These are phyloP conservation scores for Axea sp. DNA, from an alignment of 2,888 invertebrate genomes.

Conservation along the genomic window DNA sequence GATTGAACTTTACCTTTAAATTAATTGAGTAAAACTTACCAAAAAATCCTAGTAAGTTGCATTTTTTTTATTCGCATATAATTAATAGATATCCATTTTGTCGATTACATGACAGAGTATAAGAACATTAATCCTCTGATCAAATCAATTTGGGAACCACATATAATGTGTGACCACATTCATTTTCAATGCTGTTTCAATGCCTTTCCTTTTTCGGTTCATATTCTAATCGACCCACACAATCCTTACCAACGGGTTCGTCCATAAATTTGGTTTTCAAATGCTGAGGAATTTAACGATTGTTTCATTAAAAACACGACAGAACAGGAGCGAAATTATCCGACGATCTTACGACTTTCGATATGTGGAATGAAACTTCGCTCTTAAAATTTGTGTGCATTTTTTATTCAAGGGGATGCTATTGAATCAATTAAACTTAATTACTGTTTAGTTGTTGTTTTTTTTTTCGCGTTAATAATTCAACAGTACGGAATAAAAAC, in stretches of 20 bases:
- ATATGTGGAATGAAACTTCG: slow-evolving; percentile 1
- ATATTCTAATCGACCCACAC: slow-evolving; percentile 11
- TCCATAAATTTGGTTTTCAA: slow-evolving; percentile 30
- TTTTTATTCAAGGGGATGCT: not conserved
- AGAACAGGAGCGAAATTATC: slow-evolving; percentile 27
- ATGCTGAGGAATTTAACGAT: slow-evolving; percentile 27
- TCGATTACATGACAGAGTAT: too few relatives aligned
- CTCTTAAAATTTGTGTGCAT: not conserved
- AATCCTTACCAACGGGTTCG: slow-evolving; percentile 11
- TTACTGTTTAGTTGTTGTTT: too few relatives aligned
- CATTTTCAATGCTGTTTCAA: slow-evolving; percentile 1
- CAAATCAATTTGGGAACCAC: too few relatives aligned
- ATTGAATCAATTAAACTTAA: too few relatives aligned
- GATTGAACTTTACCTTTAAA: too few relatives aligned
- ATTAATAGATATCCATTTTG: too few relatives aligned
- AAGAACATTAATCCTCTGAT: too few relatives aligned
- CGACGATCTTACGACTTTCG: not conserved
- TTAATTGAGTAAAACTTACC: too few relatives aligned
- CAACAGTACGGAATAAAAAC: too few relatives aligned
- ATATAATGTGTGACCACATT: slow-evolving; percentile 13
- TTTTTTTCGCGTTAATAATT: too few relatives aligned
- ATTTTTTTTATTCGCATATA: too few relatives aligned
- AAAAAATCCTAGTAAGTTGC: too few relatives aligned
- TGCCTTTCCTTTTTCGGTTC: slow-evolving; percentile 10
- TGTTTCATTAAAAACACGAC: slow-evolving; percentile 29